Evolutionary conservation across 2,113 vertebrate species (phyloP).

Genomic region (Varanus salvator): DNA sequence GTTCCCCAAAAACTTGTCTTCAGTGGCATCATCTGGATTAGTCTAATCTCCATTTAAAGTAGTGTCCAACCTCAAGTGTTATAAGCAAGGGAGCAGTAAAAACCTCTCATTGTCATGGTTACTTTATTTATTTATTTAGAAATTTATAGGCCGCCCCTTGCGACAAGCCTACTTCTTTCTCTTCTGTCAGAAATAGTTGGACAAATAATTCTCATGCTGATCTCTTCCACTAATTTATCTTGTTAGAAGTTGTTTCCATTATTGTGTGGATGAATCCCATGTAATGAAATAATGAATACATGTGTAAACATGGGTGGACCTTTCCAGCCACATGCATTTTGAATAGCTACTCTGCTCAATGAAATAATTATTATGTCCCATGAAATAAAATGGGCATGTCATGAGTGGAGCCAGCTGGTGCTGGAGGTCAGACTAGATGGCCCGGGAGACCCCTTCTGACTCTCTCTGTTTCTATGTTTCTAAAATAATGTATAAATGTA

Average conservation of each 20-base stretch:
- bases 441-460: too few relatives aligned
- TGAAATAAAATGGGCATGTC: neutral
- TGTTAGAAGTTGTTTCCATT: neutral
- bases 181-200: neutral
- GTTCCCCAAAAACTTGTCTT: too few relatives aligned
- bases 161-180: too few relatives aligned
- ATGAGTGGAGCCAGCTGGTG: too few relatives aligned
- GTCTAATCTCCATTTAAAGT: too few relatives aligned
- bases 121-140: too few relatives aligned
- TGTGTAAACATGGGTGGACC: neutral
- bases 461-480: too few relatives aligned
- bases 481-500: neutral
- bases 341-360: conserved; percentile 22
- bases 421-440: too few relatives aligned
- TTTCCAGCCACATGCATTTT: conserved; percentile 16
- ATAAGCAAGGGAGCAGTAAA: neutral
- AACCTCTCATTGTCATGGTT: too few relatives aligned
- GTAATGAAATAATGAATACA: neutral
- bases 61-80: neutral
- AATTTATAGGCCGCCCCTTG: too few relatives aligned
- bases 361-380: conserved; percentile 5
- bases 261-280: neutral
- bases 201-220: neutral
- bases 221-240: neutral
- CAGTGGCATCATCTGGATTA: too few relatives aligned